phyloP scores from a whole-genome alignment of 2,888 invertebrate species.

The Zootermopsis nevadensis region DNA sequence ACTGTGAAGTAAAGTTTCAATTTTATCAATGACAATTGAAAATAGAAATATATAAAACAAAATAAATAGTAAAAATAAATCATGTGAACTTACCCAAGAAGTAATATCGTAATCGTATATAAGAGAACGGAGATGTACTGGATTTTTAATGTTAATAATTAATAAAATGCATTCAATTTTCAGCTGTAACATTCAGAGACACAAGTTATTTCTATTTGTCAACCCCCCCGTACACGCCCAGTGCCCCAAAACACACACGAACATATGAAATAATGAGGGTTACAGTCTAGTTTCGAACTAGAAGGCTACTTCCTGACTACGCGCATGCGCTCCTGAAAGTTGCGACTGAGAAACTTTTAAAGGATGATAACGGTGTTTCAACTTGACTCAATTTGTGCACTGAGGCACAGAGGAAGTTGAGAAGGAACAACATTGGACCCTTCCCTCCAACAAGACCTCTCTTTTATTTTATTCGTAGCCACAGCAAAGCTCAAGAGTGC shows the following conservation, averaged over 20 bases:
- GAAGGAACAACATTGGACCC: background rate
- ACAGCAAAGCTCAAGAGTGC: background rate
- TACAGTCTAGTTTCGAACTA: background rate
- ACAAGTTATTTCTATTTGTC: background rate
- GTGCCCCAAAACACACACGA: too few relatives aligned
- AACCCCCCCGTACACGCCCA: too few relatives aligned
- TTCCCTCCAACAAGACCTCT: background rate
- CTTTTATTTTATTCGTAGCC: background rate
- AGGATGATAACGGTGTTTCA: conserved; percentile 10
- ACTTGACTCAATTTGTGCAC: background rate
- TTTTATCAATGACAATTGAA: too few relatives aligned
- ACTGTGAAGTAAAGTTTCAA: too few relatives aligned
- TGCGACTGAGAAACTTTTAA: background rate
- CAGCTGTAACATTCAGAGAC: background rate
- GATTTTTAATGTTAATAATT: too few relatives aligned
- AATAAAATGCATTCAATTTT: background rate
- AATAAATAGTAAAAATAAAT: too few relatives aligned
- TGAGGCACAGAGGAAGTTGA: background rate
- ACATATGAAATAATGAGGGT: background rate
- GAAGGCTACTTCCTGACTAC: background rate
- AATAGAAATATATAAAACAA: too few relatives aligned
- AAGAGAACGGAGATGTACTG: too few relatives aligned
- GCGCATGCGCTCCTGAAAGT: background rate
- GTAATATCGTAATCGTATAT: too few relatives aligned
- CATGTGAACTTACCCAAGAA: too few relatives aligned